phyloP scores from a whole-genome alignment of 2,797 vertebrate species.

The Nothura maculosa region DNA sequence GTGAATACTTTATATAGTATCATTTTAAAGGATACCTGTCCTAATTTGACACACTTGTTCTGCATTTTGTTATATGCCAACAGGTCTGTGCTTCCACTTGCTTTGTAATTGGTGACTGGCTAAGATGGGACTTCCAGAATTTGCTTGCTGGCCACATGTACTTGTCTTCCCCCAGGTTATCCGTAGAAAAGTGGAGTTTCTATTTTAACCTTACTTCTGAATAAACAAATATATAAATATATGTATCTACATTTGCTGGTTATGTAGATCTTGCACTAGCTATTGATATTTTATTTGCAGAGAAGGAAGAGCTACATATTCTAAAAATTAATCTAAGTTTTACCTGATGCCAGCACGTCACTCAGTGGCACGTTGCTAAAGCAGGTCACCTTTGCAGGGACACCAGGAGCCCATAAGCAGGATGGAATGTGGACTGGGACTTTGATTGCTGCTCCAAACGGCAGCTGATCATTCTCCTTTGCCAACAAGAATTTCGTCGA shows the following conservation, averaged over 20 bases:
- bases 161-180: background rate
- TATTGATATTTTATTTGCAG: slow-evolving; percentile 2
- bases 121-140: background rate
- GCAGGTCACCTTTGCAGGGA: background rate
- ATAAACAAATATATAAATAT: background rate
- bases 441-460: background rate
- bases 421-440: background rate
- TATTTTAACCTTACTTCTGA: background rate
- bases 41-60: background rate
- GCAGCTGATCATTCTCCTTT: background rate
- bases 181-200: background rate
- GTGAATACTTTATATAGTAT: background rate
- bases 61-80: background rate
- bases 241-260: background rate
- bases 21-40: background rate
- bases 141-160: background rate
- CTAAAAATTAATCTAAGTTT: background rate
- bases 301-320: background rate
- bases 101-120: background rate
- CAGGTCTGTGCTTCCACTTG: background rate
- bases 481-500: background rate
- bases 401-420: background rate
- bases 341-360: background rate
- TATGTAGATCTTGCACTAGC: background rate
- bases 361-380: background rate